Percentiles rank a stretch among this genome's conserved stretches.
These are phyloP conservation scores for Eupithecia tripunctaria DNA, from an alignment of 2,888 invertebrate genomes.

Conservation along the genomic window DNA sequence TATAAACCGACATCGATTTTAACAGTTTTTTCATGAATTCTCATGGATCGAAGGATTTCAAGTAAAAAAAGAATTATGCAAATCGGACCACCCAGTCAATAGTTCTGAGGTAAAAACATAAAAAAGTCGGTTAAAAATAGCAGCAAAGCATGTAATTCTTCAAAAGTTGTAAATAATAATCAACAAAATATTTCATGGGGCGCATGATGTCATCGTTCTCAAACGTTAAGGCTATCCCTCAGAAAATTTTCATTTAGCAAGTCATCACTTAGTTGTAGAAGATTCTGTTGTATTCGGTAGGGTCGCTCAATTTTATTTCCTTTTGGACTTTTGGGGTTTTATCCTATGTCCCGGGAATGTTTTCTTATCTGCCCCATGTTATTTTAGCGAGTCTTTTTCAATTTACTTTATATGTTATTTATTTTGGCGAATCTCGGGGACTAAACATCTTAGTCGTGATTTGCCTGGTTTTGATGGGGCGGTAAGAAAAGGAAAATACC, in stretches of 20 bases:
- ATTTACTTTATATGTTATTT: constrained; percentile 42
- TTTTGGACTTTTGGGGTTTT: constrained; percentile 45
- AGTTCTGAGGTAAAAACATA: too few relatives aligned
- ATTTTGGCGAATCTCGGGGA: constrained; percentile 35
- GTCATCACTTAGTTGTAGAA: constrained; percentile 20
- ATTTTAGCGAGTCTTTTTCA: constrained; percentile 51
- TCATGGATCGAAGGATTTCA: too few relatives aligned
- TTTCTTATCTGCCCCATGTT: constrained; percentile 50
- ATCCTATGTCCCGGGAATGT: constrained; percentile 45
- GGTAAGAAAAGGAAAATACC: not conserved
- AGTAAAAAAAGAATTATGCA: too few relatives aligned
- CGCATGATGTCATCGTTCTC: constrained; percentile 12
- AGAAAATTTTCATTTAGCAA: constrained; percentile 29
- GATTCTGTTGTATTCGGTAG: constrained; percentile 5
- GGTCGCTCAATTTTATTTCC: constrained; percentile 56
- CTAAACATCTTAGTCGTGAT: constrained; percentile 3
- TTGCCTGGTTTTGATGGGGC: not conserved
- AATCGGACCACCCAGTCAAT: too few relatives aligned
- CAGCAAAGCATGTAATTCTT: too few relatives aligned
- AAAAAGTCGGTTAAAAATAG: too few relatives aligned
- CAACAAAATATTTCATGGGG: not conserved
- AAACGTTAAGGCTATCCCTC: constrained; percentile 26
- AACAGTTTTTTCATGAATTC: too few relatives aligned
- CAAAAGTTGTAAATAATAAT: not conserved
- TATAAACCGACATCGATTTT: too few relatives aligned